Evolutionary conservation across 2,797 vertebrate species (phyloP).

Genomic region (Hemibagrus guttatus): DNA sequence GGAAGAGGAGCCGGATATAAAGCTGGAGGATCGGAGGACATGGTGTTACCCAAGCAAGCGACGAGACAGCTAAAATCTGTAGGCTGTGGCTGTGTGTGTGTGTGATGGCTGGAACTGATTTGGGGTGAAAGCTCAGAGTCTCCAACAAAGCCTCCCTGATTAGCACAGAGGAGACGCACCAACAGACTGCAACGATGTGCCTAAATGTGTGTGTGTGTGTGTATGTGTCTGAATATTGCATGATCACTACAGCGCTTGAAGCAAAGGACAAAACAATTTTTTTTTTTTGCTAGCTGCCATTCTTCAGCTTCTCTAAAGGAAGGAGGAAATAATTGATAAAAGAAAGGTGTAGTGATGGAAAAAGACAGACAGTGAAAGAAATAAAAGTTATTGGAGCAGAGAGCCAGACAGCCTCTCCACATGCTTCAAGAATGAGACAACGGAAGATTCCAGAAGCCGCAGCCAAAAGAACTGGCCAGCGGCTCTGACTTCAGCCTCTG

Average conservation of each 20-base stretch:
- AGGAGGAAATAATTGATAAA: not conserved
- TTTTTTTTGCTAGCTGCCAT: not conserved
- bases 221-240: not conserved
- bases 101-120: constrained; percentile 56
- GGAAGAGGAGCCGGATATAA: constrained; percentile 17
- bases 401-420: constrained; percentile 61
- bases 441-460: constrained; percentile 66
- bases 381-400: constrained; percentile 23
- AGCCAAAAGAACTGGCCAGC: constrained; percentile 35
- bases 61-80: constrained; percentile 26
- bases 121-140: constrained; percentile 49
- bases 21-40: constrained; percentile 8
- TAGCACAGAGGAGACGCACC: constrained; percentile 42
- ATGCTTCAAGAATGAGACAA: constrained; percentile 69
- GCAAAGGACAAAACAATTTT: not conserved
- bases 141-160: constrained; percentile 51
- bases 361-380: constrained; percentile 2
- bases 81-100: constrained; percentile 38
- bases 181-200: constrained; percentile 37
- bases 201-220: constrained; percentile 46
- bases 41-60: not conserved
- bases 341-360: not conserved
- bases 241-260: not conserved
- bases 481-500: not conserved
- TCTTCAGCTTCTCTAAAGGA: not conserved